A percentile compares a stretch with the other conserved stretches of the same genome.
Conservation (phyloP, 2,113 vertebrate genomes). For the Scomber colias region DNA sequence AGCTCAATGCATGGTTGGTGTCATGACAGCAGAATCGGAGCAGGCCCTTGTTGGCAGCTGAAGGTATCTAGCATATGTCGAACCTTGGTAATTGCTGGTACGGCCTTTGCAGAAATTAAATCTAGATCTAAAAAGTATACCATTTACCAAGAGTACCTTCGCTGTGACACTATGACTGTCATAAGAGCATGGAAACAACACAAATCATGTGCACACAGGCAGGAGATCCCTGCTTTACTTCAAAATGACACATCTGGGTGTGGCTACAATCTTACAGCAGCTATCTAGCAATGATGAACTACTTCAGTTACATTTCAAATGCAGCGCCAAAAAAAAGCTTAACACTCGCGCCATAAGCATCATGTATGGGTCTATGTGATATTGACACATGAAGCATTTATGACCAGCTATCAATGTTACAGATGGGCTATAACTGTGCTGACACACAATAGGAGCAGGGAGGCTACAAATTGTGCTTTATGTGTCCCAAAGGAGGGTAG, state of each 20-base stretch:
- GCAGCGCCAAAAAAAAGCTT: conserved; percentile 6
- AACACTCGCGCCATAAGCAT: conserved; percentile 8
- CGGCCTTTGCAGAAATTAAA: neutral
- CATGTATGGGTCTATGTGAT: conserved; percentile 26
- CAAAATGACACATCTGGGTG: neutral
- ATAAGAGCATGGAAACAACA: neutral
- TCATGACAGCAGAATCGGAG: too few species aligned
- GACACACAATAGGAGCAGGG: conserved; percentile 72
- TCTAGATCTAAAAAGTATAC: neutral
- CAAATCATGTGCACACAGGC: neutral
- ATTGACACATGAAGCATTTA: conserved; percentile 69
- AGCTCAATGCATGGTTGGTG: too few species aligned
- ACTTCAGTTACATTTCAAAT: conserved; percentile 26
- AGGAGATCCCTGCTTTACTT: neutral
- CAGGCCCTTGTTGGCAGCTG: too few species aligned
- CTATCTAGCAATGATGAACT: conserved; percentile 6
- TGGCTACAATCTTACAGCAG: neutral
- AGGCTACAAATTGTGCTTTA: conserved; percentile 69
- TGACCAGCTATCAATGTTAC: conserved; percentile 66
- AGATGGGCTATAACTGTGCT: conserved; percentile 69
- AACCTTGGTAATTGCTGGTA: too few species aligned
- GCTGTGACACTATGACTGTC: neutral
- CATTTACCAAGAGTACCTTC: neutral
- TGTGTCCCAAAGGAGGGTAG: conserved; percentile 62
- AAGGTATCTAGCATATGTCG: too few species aligned